These are phyloP conservation scores for Chaetoderma sp. DNA, from an alignment of 2,888 invertebrate genomes.

Conservation along the genomic window DNA sequence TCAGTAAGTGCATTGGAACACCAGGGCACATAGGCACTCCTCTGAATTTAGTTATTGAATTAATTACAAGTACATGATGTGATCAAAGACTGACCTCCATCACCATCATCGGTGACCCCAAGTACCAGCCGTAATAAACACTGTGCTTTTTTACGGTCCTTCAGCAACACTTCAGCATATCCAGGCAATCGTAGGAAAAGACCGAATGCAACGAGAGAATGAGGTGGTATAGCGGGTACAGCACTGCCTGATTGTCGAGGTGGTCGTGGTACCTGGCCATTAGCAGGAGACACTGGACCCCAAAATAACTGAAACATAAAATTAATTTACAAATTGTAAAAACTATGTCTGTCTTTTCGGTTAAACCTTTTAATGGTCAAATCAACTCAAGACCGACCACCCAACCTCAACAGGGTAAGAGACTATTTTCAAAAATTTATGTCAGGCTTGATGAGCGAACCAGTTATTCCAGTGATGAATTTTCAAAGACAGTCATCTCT, in stretches of 20 bases:
- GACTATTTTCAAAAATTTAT: no score
- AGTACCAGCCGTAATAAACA: constrained; percentile 87
- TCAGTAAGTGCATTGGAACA: no score
- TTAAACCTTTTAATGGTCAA: no score
- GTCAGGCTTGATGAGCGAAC: no score
- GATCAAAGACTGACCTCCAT: constrained; percentile 79
- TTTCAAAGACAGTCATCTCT: no score
- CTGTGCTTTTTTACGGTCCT: constrained; percentile 83
- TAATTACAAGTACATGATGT: no score
- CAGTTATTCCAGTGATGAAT: no score
- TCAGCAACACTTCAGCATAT: constrained; percentile 89
- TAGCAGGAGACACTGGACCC: constrained; percentile 56
- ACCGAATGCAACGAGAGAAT: constrained; percentile 91
- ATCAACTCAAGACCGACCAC: no score
- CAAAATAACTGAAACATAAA: constrained; percentile 39
- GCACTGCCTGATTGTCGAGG: constrained; percentile 38
- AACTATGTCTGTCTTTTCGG: no score
- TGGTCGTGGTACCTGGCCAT: constrained; percentile 48
- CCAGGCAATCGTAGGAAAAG: constrained; percentile 89
- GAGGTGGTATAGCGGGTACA: constrained; percentile 77
- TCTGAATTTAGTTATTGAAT: no score
- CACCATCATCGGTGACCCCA: constrained; percentile 92
- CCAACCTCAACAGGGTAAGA: no score
- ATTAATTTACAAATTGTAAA: not conserved
- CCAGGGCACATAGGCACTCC: no score